Percentiles rank a stretch among this genome's conserved stretches.
These are phyloP conservation scores for Scaptomyza parva DNA, from an alignment of 2,888 invertebrate genomes.

Conservation along the genomic window DNA sequence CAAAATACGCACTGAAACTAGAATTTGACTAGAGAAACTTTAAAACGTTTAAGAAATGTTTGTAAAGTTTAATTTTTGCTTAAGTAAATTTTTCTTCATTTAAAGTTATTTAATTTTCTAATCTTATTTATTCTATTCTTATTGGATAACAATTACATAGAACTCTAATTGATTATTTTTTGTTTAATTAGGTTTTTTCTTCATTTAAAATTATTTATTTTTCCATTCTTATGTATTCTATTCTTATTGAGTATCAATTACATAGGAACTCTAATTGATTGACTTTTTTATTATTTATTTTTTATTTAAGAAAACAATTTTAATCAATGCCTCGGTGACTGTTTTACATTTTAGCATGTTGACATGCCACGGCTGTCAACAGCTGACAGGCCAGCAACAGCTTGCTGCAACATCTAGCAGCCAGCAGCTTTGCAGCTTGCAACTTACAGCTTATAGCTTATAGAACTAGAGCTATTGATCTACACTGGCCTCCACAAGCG, in stretches of 20 bases:
- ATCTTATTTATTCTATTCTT: no score
- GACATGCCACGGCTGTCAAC: constrained; percentile 80
- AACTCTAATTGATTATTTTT: constrained; percentile 8
- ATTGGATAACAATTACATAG: constrained; percentile 1
- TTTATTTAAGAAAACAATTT: constrained; percentile 58
- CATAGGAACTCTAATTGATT: constrained; percentile 8
- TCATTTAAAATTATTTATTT: background rate
- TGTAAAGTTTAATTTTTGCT: background rate
- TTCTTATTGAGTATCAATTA: background rate
- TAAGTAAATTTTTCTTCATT: background rate
- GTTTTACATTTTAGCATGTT: constrained; percentile 77
- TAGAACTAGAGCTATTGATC: constrained; percentile 3
- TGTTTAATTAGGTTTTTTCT: constrained; percentile 6
- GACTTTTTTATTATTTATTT: constrained; percentile 3
- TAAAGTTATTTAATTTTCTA: background rate
- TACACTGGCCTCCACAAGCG: constrained; percentile 30
- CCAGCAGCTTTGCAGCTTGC: no score
- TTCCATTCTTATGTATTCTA: background rate
- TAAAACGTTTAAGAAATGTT: background rate
- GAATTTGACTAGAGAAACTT: background rate
- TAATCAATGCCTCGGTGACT: constrained; percentile 71
- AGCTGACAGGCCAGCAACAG: constrained; percentile 63
- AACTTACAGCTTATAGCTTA: background rate
- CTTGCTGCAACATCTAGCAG: constrained; percentile 6
- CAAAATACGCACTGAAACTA: constrained; percentile 6